Evolutionary conservation across 2,113 vertebrate species (phyloP), one percentile per base, ranked within the genome.

Genomic region (Cyprinus carpio): DNA sequence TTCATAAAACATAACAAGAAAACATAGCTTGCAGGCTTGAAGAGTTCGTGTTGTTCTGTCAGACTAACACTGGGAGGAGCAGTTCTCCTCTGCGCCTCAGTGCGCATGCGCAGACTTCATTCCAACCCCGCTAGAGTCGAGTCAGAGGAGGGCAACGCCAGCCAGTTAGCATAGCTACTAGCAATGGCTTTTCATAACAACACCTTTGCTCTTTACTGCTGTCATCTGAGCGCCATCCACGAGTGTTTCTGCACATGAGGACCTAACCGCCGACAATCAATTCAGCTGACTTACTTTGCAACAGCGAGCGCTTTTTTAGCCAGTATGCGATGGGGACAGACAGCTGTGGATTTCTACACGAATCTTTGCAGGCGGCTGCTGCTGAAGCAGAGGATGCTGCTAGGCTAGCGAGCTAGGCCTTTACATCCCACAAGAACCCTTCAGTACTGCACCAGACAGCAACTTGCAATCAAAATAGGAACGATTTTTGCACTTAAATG

Each of bases 71-170:
- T 56, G 25, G 62, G 25, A 29, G 43, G 80, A 20, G 40, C 27
- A 0, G 4, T 37, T 29, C 1, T 4, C 20, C 43, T 29, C 58
- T 46, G 46, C 74, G 43, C n/a, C 51, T 10, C 6, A 87, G 2
- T 89, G 85, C 93, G 93, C 94, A 93, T 94, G 94, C 93, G 86
- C 87, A 89, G 27, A 87, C 7, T 79, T 25, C 72, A 29, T 88
- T 87, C 86, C 85, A 77, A 91, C 92, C 92, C 92, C 92, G 92
- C 91, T 95, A 93, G 94, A 93, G 94, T 93, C 92, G 94, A 94
- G 91, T 89, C 90, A 85, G 77, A 85, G 80, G 90, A 89, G 90
- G 93, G 93, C 91, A 94, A n/a, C 65, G 80, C 80, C 78, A 82
- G 29, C 64, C 62, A 94, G 93, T 93, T 91, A 91, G 91, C 93